Evolutionary conservation across 1,140 invertebrate genomes (phyloP), one percentile per base, ranked within the genome.

Genomic region (Spodoptera frugiperda): DNA sequence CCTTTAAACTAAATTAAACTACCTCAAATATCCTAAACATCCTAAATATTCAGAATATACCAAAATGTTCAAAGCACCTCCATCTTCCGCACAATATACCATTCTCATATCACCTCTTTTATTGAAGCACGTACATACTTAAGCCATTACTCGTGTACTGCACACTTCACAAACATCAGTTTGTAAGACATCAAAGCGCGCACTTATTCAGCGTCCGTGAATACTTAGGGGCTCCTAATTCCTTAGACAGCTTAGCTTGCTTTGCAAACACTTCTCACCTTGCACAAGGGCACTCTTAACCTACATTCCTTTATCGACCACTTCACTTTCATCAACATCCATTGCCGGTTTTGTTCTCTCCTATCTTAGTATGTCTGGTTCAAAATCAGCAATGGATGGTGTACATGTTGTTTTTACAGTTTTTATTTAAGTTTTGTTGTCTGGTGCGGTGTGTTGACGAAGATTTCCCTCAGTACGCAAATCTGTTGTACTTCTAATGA

Each of bases 191-290:
- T 73, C 71, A 73, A 73, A 73, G 55, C 19, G 39, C 17, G 63
- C 44, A 67, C 63, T 67, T 67, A 49, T 61, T 61, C 55, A 73
- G 46, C 39, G 44, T 30, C 71, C 71, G 39, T 67, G 63, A 67
- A 67, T 67, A 67, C 71, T 73, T 59, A 73, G 39, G 61, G 59
- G 59, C 55, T 30, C 55, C 71, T 73, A 73, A 73, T 73, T 73
- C 71, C 71, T 73, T 73, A 73, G 55, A 59, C 71, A 73, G 71
- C 71, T 73, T 73, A 73, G 71, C 71, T 73, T 73, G 44, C 71
- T 73, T 73, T 59, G 54, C 71, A 73, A 73, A 73, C 71, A 73
- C 71, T 73, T 73, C 55, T 11, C 55, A 61, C 55, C 55, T 25
- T 3, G 1, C n/a, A 73, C 55, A 44, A 73, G 0, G 17, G 25